Percentiles rank a stretch among this genome's conserved stretches.
These are phyloP conservation scores for Thinocorus orbignyianus DNA, from an alignment of 2,113 vertebrate genomes.

Conservation along the genomic window DNA sequence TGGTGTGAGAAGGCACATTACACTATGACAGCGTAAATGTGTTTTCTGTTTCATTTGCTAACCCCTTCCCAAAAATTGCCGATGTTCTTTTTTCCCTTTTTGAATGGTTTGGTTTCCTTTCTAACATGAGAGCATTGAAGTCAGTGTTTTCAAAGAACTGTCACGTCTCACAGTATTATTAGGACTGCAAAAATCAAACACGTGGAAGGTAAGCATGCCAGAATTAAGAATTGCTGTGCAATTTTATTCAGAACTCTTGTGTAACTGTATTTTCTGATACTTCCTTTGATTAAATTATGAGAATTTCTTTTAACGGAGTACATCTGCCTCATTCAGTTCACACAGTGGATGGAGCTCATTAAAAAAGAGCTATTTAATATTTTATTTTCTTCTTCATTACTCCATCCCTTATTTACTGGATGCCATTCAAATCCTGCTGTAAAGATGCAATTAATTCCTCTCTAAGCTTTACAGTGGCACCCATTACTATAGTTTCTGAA, in stretches of 20 bases:
- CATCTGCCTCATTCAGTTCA: conserved; percentile 45
- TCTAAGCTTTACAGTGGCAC: neutral
- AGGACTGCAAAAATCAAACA: neutral
- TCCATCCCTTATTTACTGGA: conserved; percentile 13
- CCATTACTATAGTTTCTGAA: neutral
- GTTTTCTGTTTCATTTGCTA: neutral
- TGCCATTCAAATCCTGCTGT: conserved; percentile 33
- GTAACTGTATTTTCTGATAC: neutral
- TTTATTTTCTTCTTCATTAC: conserved; percentile 24
- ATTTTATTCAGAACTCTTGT: neutral
- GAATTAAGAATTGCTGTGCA: neutral
- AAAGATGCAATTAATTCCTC: conserved; percentile 25
- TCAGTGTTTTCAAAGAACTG: neutral
- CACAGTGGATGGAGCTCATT: conserved; percentile 37
- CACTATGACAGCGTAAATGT: neutral
- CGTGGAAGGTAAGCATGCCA: neutral
- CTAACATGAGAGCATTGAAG: neutral
- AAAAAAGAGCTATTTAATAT: conserved; percentile 29
- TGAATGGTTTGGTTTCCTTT: neutral
- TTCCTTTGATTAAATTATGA: neutral
- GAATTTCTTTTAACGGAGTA: neutral
- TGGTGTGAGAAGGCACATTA: neutral
- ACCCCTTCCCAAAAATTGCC: neutral
- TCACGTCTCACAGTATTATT: neutral
- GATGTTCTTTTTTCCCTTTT: neutral